Evolutionary conservation across 1,140 invertebrate species (phyloP).

Genomic region (Polyergus mexicanus): DNA sequence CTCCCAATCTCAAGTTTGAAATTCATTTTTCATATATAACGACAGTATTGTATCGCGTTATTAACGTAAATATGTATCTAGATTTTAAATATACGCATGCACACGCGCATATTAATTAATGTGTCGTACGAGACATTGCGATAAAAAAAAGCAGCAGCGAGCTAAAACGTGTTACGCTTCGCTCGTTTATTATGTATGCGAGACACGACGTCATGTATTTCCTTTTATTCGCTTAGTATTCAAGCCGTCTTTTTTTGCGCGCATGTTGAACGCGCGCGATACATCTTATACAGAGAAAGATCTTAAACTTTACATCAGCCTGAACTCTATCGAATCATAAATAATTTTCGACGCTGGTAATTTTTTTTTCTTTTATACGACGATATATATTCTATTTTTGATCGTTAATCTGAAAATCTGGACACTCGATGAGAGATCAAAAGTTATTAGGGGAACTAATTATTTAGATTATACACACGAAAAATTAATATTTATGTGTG

Average conservation of each 20-base stretch:
- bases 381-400: too few relatives aligned
- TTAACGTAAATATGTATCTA: not conserved
- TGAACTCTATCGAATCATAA: not conserved
- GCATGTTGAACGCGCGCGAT: not conserved
- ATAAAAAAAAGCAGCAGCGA: slow-evolving; percentile 43
- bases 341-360: not conserved
- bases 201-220: slow-evolving; percentile 3
- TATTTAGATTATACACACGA: not conserved
- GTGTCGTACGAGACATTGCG: slow-evolving; percentile 7
- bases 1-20: not conserved
- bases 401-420: not conserved
- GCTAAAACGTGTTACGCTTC: slow-evolving; percentile 19
- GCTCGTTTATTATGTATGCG: slow-evolving; percentile 47
- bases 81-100: not conserved
- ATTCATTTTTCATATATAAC: not conserved
- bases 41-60: not conserved
- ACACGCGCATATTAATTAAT: slow-evolving; percentile 15
- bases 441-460: not conserved
- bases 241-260: slow-evolving; percentile 21
- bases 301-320: slow-evolving; percentile 8
- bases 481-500: not conserved
- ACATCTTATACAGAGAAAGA: slow-evolving; percentile 12
- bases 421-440: not conserved
- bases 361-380: not conserved
- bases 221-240: slow-evolving; percentile 43